Percentiles rank a stretch among this genome's conserved stretches.
Evolutionary conservation across 2,113 vertebrate species (phyloP).

Genomic region (Cepphus grylle): DNA sequence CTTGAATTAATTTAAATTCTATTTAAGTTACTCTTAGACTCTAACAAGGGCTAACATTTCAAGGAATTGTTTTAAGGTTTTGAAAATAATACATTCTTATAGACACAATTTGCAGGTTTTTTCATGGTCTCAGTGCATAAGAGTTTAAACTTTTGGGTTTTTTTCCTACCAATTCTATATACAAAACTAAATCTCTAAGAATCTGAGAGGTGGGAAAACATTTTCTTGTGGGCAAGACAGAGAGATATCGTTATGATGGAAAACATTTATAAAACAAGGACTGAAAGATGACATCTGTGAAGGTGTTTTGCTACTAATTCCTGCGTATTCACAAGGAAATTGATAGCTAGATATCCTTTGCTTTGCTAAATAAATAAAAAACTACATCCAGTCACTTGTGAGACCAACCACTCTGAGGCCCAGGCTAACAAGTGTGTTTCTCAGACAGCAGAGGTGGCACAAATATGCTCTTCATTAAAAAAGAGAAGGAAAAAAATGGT

Average conservation of each 20-base stretch:
- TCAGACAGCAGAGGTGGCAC: neutral
- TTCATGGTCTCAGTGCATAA: accelerated
- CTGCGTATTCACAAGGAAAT: neutral
- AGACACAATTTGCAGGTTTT: neutral
- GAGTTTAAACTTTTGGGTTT: neutral
- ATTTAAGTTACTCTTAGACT: neutral
- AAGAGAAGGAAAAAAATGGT: neutral
- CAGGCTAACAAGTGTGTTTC: too few relatives aligned
- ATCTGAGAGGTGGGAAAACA: neutral
- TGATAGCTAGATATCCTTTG: accelerated
- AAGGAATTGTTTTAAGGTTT: neutral
- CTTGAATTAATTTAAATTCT: neutral
- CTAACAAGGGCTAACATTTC: neutral
- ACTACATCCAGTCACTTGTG: neutral
- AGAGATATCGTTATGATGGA: neutral
- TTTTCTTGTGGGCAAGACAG: neutral
- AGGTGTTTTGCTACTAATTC: neutral
- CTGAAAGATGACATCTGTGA: neutral
- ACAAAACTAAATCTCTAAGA: neutral
- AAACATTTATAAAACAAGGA: neutral
- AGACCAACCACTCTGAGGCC: too few relatives aligned
- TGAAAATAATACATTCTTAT: neutral
- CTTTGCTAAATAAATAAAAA: neutral
- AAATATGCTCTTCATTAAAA: neutral
- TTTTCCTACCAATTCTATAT: neutral